Conservation (phyloP, 2,113 vertebrate species). For the Strix uralensis region DNA sequence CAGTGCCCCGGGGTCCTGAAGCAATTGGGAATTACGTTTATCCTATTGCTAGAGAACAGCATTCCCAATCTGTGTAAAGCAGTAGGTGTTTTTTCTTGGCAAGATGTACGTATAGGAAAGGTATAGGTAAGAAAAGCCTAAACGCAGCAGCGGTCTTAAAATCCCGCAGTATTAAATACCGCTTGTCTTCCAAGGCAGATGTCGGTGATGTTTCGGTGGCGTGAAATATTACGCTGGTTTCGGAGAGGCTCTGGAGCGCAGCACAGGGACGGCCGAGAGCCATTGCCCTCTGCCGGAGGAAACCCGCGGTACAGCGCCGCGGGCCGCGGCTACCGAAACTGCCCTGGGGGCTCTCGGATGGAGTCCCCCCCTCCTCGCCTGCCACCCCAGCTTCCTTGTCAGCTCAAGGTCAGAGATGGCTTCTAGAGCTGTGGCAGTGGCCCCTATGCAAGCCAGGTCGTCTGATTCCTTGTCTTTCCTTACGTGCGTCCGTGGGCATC, state of each 20-base stretch:
- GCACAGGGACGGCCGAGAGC: background rate
- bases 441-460: background rate
- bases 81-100: background rate
- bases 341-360: background rate
- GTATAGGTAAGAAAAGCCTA: fast-evolving
- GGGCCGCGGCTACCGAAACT: background rate
- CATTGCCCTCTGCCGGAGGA: conserved; percentile 1
- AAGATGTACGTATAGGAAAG: fast-evolving
- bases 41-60: background rate
- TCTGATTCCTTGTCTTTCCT: background rate
- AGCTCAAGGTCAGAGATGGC: background rate
- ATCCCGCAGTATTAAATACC: fast-evolving
- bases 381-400: background rate
- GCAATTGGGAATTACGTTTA: background rate
- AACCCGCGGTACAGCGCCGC: background rate
- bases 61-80: background rate
- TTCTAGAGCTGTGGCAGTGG: background rate
- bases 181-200: background rate
- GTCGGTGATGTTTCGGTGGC: background rate
- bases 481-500: fast-evolving
- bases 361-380: background rate
- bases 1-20: background rate
- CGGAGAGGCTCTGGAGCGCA: background rate
- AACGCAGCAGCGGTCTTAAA: background rate
- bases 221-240: fast-evolving